A percentile compares a stretch with the other conserved stretches of the same genome.
Conservation (phyloP, 2,797 vertebrate species). For the Hozukius guyotensis region DNA sequence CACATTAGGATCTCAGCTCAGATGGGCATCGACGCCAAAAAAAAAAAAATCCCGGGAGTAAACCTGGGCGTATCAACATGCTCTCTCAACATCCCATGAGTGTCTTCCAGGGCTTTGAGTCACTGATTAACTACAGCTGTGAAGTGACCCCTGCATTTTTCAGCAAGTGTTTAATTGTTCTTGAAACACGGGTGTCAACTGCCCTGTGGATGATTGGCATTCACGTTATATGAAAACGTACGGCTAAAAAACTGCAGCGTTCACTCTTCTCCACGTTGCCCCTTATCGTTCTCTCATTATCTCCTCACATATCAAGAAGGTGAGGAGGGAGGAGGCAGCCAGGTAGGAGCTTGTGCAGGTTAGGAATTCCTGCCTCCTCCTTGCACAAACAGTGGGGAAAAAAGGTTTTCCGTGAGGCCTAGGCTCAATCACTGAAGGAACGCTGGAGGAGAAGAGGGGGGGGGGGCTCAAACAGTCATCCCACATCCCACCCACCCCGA, state of each 20-base stretch:
- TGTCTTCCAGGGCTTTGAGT: slow-evolving; percentile 13
- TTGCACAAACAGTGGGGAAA: slow-evolving; percentile 74
- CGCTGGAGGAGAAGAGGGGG: slow-evolving; percentile 6
- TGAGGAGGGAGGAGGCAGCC: slow-evolving; percentile 41
- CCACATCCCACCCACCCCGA: slow-evolving; percentile 72
- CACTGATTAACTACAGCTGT: slow-evolving; percentile 47
- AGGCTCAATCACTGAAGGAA: slow-evolving; percentile 51
- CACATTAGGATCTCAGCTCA: not conserved
- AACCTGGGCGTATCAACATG: not conserved
- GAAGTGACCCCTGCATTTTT: slow-evolving; percentile 19
- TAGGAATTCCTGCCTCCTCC: slow-evolving; percentile 78
- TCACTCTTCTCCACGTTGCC: slow-evolving; percentile 34
- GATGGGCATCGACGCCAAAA: not conserved
- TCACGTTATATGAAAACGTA: slow-evolving; percentile 17
- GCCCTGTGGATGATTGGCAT: slow-evolving; percentile 7
- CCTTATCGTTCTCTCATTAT: slow-evolving; percentile 68
- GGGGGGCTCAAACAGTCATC: slow-evolving; percentile 56
- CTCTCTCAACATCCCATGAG: not conserved
- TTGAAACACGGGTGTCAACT: slow-evolving; percentile 10
- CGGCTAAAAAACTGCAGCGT: slow-evolving; percentile 19
- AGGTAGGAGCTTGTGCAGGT: slow-evolving; percentile 63
- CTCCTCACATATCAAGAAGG: slow-evolving; percentile 56
- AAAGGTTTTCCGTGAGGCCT: slow-evolving; percentile 55
- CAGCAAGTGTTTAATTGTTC: slow-evolving; percentile 18
- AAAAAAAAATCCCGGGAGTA: not conserved